Evolutionary conservation across 2,113 vertebrate species (phyloP).

Genomic region (Caranx melampygus): DNA sequence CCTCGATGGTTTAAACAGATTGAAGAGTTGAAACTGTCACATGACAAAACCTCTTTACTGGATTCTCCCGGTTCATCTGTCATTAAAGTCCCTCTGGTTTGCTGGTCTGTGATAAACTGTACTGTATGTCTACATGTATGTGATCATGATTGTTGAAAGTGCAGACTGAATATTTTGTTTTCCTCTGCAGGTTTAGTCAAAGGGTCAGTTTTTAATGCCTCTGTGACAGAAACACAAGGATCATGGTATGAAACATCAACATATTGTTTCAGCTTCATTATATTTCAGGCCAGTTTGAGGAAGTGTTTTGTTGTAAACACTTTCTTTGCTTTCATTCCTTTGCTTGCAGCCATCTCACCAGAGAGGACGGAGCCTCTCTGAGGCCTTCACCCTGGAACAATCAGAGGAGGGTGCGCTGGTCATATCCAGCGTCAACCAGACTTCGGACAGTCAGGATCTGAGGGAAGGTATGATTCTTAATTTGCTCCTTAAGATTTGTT

Average conservation of each 20-base stretch:
- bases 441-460: slow-evolving; percentile 44
- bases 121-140: not conserved
- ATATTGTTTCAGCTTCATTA: not conserved
- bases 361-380: slow-evolving; percentile 78
- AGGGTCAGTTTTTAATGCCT: not conserved
- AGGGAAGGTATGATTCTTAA: slow-evolving; percentile 68
- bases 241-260: slow-evolving; percentile 56
- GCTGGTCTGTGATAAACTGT: not conserved
- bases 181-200: slow-evolving; percentile 40
- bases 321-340: not conserved
- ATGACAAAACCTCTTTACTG: not conserved
- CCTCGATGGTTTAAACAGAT: no score
- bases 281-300: not conserved
- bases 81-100: not conserved
- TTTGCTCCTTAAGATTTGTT: not conserved
- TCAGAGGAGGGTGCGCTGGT: slow-evolving; percentile 63
- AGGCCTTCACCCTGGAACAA: slow-evolving; percentile 75
- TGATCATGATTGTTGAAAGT: not conserved
- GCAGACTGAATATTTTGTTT: slow-evolving; percentile 5
- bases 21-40: no score
- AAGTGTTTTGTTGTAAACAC: not conserved
- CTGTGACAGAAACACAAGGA: slow-evolving; percentile 31
- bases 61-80: not conserved
- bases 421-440: slow-evolving; percentile 58
- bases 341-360: slow-evolving; percentile 63